These are phyloP conservation scores for Mimas tiliae DNA, from an alignment of 2,888 invertebrate species.

Conservation along the genomic window DNA sequence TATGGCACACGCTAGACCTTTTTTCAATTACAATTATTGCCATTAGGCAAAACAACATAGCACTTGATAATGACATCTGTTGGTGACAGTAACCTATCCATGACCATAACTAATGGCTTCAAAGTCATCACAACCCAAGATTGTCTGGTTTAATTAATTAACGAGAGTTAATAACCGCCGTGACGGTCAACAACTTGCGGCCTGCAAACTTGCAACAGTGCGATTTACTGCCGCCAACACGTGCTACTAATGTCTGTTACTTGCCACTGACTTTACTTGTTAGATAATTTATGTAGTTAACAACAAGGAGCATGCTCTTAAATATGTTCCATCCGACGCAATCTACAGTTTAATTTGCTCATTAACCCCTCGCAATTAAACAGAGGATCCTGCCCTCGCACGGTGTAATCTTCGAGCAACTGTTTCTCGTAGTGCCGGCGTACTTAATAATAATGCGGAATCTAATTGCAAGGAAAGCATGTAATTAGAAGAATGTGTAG, in stretches of 20 bases:
- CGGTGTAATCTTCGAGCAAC: constrained; percentile 18
- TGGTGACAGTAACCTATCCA: background rate
- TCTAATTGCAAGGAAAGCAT: background rate
- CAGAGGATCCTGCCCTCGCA: constrained; percentile 5
- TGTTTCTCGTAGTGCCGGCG: constrained; percentile 5
- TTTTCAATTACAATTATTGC: no score
- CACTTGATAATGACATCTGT: no score
- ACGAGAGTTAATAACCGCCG: constrained; percentile 44
- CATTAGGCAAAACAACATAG: no score
- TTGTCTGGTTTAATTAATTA: constrained; percentile 39
- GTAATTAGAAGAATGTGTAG: constrained; percentile 6
- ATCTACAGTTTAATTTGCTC: constrained; percentile 23
- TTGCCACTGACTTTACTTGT: constrained; percentile 44
- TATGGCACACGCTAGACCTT: no score
- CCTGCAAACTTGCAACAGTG: constrained; percentile 47
- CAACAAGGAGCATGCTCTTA: constrained; percentile 28
- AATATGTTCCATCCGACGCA: constrained; percentile 27
- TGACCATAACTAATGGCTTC: background rate
- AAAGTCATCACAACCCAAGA: constrained; percentile 3
- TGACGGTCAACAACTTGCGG: constrained; percentile 41
- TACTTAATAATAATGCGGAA: constrained; percentile 23
- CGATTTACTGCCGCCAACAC: constrained; percentile 57
- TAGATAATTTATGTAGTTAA: constrained; percentile 42
- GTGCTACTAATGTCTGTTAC: constrained; percentile 50
- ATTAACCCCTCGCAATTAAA: constrained; percentile 24